Evolutionary conservation across 2,113 vertebrate genomes (phyloP).

Genomic region (Taxidea taxus): DNA sequence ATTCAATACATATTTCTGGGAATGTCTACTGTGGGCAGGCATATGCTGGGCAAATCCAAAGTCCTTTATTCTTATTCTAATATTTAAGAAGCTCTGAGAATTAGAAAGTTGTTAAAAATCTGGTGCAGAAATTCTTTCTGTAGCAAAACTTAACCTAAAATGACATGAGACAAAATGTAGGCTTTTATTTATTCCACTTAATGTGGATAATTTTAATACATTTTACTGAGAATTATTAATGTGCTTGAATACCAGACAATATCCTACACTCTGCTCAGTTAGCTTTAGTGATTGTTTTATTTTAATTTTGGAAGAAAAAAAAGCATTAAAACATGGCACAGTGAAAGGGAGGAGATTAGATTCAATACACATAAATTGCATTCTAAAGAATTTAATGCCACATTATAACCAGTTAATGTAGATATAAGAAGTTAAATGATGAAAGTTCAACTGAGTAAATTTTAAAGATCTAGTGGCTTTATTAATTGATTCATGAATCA

Average conservation of each 20-base stretch:
- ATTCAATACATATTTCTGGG: neutral
- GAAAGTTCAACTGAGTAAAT: neutral
- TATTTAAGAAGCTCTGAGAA: neutral
- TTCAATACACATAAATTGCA: neutral
- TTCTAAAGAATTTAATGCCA: neutral
- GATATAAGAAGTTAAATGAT: neutral
- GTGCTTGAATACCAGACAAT: neutral
- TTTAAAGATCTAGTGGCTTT: neutral
- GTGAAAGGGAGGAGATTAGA: neutral
- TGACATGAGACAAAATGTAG: neutral
- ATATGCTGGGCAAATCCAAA: neutral
- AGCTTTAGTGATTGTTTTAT: neutral
- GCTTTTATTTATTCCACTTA: neutral
- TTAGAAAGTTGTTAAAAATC: neutral
- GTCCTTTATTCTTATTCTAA: neutral
- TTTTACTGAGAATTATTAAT: neutral
- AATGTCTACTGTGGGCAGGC: neutral
- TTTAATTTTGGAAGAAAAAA: neutral
- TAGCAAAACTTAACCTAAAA: neutral
- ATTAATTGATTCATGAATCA: neutral
- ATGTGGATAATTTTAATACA: neutral
- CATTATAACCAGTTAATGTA: neutral
- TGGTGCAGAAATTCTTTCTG: neutral
- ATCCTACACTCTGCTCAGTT: neutral
- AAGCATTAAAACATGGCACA: neutral